phyloP scores from a whole-genome alignment of 2,113 vertebrate genomes.

The Phalacrocorax carbo region DNA sequence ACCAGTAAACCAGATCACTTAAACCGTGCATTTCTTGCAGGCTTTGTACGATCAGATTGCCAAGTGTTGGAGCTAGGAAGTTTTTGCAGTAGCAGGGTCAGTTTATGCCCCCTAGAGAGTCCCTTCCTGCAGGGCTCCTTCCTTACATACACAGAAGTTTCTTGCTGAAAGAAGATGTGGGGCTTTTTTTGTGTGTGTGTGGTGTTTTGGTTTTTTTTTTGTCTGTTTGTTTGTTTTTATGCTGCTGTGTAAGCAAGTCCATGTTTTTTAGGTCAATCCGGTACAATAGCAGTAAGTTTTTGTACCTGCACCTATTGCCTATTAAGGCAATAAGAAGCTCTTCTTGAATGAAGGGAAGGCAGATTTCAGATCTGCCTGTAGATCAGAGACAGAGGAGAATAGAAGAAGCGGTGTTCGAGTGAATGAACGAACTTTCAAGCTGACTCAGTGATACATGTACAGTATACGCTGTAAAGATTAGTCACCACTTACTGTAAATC shows the following conservation, averaged over 20 bases:
- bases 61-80: neutral
- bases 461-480: constrained; percentile 58
- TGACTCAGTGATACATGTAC: constrained; percentile 58
- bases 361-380: neutral
- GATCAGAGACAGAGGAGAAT: constrained; percentile 25
- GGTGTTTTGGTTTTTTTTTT: neutral
- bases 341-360: neutral
- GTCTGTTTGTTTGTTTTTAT: neutral
- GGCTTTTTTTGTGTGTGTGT: neutral
- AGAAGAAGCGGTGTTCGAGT: constrained; percentile 63
- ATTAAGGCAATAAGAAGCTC: neutral
- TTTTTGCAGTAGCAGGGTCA: neutral
- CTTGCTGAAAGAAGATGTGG: neutral
- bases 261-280: neutral
- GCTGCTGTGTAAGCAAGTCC: neutral
- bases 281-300: neutral
- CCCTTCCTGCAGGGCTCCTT: neutral
- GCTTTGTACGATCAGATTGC: neutral
- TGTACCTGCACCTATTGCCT: neutral
- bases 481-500: constrained; percentile 79
- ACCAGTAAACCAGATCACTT: neutral
- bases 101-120: neutral
- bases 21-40: neutral
- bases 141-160: neutral
- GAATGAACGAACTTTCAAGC: constrained; percentile 70